Evolutionary conservation across 1,140 invertebrate genomes (phyloP).

Genomic region (Chionoecetes opilio): DNA sequence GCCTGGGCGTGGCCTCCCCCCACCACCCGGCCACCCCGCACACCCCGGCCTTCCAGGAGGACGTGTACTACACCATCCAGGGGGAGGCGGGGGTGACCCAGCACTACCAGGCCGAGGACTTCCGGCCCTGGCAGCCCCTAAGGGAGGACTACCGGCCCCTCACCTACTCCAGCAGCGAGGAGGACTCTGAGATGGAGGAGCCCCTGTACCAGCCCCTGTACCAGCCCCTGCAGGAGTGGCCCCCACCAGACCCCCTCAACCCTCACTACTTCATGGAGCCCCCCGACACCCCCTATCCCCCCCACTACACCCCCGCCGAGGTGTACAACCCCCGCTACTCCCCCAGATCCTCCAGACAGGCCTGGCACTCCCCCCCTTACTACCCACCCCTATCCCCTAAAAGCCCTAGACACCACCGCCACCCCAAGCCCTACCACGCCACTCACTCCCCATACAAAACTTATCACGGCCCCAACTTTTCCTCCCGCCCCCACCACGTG

Average conservation of each 20-base stretch:
- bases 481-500: not conserved
- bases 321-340: constrained; percentile 56
- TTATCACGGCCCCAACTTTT: constrained; percentile 33
- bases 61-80: constrained; percentile 77
- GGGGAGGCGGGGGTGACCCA: constrained; percentile 69
- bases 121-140: constrained; percentile 44
- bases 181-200: constrained; percentile 64
- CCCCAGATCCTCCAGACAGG: constrained; percentile 57
- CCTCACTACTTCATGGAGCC: constrained; percentile 57
- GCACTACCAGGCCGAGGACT: constrained; percentile 69
- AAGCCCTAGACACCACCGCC: constrained; percentile 40
- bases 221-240: constrained; percentile 67
- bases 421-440: constrained; percentile 35
- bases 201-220: constrained; percentile 42
- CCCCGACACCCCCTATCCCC: not conserved
- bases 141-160: constrained; percentile 33
- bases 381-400: constrained; percentile 63
- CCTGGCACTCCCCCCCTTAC: constrained; percentile 22
- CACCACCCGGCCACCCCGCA: constrained; percentile 33
- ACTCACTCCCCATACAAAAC: constrained; percentile 43
- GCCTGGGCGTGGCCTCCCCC: not conserved
- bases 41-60: constrained; percentile 73
- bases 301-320: constrained; percentile 33
- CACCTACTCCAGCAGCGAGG: constrained; percentile 65
- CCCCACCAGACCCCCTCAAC: constrained; percentile 50